Conservation (phyloP, 2,113 vertebrate genomes). For the Lepus europaeus region DNA sequence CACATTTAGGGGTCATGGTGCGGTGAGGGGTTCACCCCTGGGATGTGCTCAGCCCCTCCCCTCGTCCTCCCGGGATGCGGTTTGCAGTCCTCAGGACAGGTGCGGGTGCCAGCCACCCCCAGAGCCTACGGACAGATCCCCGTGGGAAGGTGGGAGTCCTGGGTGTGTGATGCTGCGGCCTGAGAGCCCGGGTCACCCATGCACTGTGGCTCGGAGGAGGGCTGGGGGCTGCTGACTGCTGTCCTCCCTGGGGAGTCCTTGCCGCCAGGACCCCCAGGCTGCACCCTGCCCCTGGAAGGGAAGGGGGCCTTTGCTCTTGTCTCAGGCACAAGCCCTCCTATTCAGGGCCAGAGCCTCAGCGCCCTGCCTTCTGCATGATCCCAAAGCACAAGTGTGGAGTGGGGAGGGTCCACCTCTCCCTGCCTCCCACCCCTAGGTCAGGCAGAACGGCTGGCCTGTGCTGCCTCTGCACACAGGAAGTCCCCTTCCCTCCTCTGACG, state of each 20-base stretch:
- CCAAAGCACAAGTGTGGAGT: conserved; percentile 83
- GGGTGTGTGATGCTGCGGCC: neutral
- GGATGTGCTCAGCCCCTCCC: neutral
- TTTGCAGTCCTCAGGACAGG: neutral
- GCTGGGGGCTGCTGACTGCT: neutral
- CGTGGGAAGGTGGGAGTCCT: neutral
- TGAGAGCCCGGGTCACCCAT: neutral
- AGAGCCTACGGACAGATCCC: neutral
- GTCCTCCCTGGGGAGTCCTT: neutral
- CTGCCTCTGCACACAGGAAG: conserved; percentile 61
- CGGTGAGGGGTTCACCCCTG: neutral
- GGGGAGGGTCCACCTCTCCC: conserved; percentile 68
- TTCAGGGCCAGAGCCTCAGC: conserved; percentile 59
- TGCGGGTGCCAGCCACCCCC: neutral
- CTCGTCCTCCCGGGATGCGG: neutral
- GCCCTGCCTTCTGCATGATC: conserved; percentile 80
- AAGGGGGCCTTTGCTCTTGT: conserved; percentile 38
- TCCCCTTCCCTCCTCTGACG: neutral
- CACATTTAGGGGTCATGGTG: neutral
- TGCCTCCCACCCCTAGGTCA: conserved; percentile 70
- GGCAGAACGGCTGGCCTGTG: conserved; percentile 76
- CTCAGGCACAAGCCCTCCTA: conserved; percentile 71
- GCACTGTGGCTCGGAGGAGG: neutral
- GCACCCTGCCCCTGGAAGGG: conserved; percentile 30
- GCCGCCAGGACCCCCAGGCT: neutral